Percentiles rank a stretch among this genome's conserved stretches.
Evolutionary conservation across 2,113 vertebrate species (phyloP).

Genomic region (Otolemur garnettii): DNA sequence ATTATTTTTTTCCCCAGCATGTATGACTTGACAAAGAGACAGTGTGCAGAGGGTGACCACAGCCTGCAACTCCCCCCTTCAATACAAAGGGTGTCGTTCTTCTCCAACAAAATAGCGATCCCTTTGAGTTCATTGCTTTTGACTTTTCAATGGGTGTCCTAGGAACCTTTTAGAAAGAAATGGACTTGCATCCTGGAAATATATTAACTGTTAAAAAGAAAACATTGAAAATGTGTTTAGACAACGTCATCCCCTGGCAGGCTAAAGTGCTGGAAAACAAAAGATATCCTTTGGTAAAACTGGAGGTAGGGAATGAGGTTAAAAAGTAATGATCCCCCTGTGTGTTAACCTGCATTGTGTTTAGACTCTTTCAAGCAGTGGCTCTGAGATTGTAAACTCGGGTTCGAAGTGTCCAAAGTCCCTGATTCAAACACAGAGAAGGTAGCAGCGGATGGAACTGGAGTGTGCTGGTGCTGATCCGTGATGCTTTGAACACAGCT

Average conservation of each 20-base stretch:
- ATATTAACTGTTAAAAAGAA: constrained; percentile 84
- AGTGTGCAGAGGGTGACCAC: constrained; percentile 81
- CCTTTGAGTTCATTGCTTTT: constrained; percentile 82
- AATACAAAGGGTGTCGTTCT: constrained; percentile 75
- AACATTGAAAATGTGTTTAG: constrained; percentile 83
- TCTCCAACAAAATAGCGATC: constrained; percentile 79
- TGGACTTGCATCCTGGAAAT: constrained; percentile 81
- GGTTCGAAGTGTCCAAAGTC: not conserved
- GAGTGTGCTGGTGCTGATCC: not conserved
- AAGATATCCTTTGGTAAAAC: constrained; percentile 78
- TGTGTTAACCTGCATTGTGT: constrained; percentile 57
- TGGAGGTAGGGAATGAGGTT: constrained; percentile 23
- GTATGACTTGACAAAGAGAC: constrained; percentile 80
- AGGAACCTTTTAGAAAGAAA: constrained; percentile 81
- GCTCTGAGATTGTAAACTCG: not conserved
- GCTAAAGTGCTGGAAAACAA: constrained; percentile 78
- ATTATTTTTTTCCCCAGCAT: constrained; percentile 71
- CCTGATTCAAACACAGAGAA: not conserved
- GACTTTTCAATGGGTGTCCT: constrained; percentile 84
- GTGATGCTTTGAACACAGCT: constrained; percentile 1
- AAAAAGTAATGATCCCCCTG: constrained; percentile 59
- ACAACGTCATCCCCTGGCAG: constrained; percentile 80
- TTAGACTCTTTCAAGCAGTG: not conserved
- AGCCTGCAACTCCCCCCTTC: constrained; percentile 61
- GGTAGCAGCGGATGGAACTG: not conserved